Percentiles rank a stretch among this genome's conserved stretches.
Evolutionary conservation across 2,113 vertebrate species (phyloP).

Genomic region (Passer domesticus): DNA sequence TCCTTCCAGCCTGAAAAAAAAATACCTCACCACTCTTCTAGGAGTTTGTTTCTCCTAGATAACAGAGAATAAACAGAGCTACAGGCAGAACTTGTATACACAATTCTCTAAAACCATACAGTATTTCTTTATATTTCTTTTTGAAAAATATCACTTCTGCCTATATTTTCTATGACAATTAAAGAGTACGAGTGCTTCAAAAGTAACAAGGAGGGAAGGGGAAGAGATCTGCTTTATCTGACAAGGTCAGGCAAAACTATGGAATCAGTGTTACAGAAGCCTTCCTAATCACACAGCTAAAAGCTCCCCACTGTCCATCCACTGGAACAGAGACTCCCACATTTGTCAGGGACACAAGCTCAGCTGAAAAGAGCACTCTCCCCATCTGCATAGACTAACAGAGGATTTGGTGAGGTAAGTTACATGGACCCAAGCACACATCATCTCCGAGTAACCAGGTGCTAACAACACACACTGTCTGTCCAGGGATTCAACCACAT

Average conservation of each 20-base stretch:
- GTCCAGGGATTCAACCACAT: neutral
- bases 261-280: neutral
- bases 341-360: neutral
- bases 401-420: neutral
- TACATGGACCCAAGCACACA: fast-evolving
- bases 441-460: fast-evolving
- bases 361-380: neutral
- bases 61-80: neutral
- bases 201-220: fast-evolving
- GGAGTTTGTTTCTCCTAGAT: neutral
- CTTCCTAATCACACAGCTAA: fast-evolving
- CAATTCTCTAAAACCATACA: neutral
- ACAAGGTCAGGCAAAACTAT: neutral
- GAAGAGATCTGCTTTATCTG: neutral
- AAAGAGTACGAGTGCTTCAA: neutral
- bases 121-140: neutral
- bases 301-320: neutral
- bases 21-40: neutral
- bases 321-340: neutral
- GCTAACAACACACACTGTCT: neutral
- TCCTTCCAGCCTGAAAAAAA: neutral
- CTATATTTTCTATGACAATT: neutral
- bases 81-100: neutral
- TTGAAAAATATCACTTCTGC: neutral
- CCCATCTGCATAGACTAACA: neutral